Evolutionary conservation across 2,113 vertebrate genomes (phyloP).

Genomic region (Hippolais icterina): DNA sequence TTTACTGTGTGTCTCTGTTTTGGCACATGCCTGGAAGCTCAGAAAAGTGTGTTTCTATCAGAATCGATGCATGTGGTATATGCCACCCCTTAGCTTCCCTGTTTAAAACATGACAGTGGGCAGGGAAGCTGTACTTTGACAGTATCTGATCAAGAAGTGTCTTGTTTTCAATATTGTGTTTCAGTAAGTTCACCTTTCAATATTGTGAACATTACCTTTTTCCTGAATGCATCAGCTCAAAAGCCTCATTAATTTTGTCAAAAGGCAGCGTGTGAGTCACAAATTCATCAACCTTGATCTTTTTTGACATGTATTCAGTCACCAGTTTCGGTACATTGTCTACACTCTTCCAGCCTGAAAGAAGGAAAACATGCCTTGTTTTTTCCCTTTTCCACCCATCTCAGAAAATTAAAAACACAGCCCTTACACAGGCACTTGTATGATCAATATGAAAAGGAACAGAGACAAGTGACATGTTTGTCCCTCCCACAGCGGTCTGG

Average conservation of each 20-base stretch:
- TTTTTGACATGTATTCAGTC: constrained; percentile 81
- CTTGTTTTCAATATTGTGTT: too few relatives aligned
- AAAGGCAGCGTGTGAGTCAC: constrained; percentile 78
- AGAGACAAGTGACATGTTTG: neutral
- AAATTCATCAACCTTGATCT: constrained; percentile 84
- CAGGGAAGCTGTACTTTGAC: neutral
- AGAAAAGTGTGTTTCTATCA: neutral
- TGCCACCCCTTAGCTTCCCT: neutral
- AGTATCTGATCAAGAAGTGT: neutral
- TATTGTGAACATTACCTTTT: constrained; percentile 69
- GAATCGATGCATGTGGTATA: neutral
- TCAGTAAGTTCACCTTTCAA: too few relatives aligned
- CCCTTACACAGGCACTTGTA: neutral
- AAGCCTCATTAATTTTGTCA: constrained; percentile 78
- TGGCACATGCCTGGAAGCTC: neutral
- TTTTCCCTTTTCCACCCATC: neutral
- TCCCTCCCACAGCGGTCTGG: neutral
- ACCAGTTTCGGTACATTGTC: constrained; percentile 79
- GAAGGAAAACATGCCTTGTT: neutral
- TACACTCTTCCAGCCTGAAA: constrained; percentile 81
- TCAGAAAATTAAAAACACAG: neutral
- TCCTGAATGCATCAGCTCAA: constrained; percentile 79
- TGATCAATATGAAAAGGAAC: neutral
- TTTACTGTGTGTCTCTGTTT: neutral
- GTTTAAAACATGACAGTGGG: neutral